Evolutionary conservation across 2,888 invertebrate species (phyloP), one percentile per base, ranked within the genome.

Genomic region (Poecilobothrus nobilitatus): DNA sequence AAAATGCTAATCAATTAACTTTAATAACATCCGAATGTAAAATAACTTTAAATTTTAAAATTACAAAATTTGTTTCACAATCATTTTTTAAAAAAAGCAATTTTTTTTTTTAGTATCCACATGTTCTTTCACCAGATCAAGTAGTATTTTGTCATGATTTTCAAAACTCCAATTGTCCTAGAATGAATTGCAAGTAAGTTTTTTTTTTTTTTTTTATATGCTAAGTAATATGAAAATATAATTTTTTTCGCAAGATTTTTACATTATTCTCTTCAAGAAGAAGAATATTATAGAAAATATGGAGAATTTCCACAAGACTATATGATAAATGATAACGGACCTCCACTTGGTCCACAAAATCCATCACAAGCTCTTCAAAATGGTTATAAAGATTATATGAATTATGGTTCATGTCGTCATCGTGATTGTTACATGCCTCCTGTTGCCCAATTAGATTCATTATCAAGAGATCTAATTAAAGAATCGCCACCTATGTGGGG

Each of bases 201-300:
- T 44, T 65, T 67, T 22, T 62, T 61, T 65, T 41, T n/a, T n/a
- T n/a, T n/a, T 27, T 27, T 5, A 5, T 27, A 27, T 27, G n/a
- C n/a, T n/a, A n/a, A n/a, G 27, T 27, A 27, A 27, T 27, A 5
- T 27, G 5, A 27, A 27, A 2, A 27, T 27, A 4, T 27, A 27
- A 27, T 27, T 27, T 41, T 53, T 75, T 75, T 66, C 2, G n/a
- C n/a, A 76, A 88, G 88, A 76, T 92, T 91, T 78, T 84, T 91
- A 64, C 92, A 93, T 79, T 91, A 91, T 76, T 85, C 88, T 0
- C 84, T 89, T 21, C 90, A 90, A 74, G 91, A 92, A 77, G 91
- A 91, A 74, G 87, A 88, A 71, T 89, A 88, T 74, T 92, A 89
- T 75, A 86, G 89, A 73, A 84, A 84, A 67, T 89, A 88, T 15